These are phyloP conservation scores for Gorilla gorilla DNA, from an alignment of 2,113 vertebrate genomes.

Conservation along the genomic window DNA sequence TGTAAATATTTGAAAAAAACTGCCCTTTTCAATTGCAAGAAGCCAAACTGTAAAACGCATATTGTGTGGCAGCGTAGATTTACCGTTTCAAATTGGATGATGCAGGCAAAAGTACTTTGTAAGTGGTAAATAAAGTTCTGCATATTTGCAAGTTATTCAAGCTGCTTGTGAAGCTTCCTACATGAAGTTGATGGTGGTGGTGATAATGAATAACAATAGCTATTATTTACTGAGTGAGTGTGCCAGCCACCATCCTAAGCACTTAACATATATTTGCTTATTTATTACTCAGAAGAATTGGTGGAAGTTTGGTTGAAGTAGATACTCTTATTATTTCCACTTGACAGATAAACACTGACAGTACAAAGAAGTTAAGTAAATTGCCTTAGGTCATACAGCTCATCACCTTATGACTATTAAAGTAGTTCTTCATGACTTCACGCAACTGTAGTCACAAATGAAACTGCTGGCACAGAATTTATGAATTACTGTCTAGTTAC, in stretches of 20 bases:
- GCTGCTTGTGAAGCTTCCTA: neutral
- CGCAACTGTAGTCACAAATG: neutral
- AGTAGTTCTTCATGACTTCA: neutral
- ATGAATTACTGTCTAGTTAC: neutral
- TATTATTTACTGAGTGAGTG: neutral
- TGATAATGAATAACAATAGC: neutral
- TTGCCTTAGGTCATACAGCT: neutral
- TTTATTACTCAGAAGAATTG: neutral
- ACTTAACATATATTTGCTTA: neutral
- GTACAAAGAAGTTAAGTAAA: slow-evolving; percentile 35
- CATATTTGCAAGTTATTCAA: neutral
- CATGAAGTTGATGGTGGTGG: neutral
- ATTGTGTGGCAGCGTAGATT: neutral
- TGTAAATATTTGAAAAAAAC: neutral
- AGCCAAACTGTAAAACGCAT: neutral
- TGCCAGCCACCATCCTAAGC: neutral
- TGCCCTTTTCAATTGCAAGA: neutral
- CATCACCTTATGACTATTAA: neutral
- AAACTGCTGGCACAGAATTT: neutral
- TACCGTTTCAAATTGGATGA: neutral
- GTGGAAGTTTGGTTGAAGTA: neutral
- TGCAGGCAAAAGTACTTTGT: neutral
- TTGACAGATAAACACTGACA: slow-evolving; percentile 60
- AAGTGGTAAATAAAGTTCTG: neutral
- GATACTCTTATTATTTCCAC: neutral